These are phyloP conservation scores for Henricia sp. DNA, from an alignment of 53 echinoderm and acorn worm genomes.

Conservation along the genomic window DNA sequence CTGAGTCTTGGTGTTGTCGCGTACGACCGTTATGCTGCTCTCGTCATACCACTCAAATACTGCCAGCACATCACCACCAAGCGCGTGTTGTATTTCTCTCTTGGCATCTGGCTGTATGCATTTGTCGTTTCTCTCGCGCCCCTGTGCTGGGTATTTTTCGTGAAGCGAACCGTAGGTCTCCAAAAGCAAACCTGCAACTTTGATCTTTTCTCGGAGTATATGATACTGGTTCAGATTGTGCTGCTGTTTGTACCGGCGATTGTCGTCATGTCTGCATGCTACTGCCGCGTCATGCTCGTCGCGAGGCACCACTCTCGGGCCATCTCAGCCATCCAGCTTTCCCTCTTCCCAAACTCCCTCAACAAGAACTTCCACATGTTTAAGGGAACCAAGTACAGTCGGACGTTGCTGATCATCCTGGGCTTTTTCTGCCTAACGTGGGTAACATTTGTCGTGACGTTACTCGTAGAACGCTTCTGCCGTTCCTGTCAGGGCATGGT, in stretches of 20 bases:
- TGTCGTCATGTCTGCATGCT: slow-evolving; percentile 78
- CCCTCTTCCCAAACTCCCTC: slow-evolving; percentile 76
- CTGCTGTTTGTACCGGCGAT: slow-evolving; percentile 77
- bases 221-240: slow-evolving; percentile 70
- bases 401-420: slow-evolving; percentile 85
- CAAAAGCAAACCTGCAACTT: slow-evolving; percentile 24
- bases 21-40: slow-evolving; percentile 90
- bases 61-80: slow-evolving; percentile 71
- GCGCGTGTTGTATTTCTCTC: slow-evolving; percentile 73
- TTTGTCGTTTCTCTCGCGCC: slow-evolving; percentile 34
- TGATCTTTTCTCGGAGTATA: slow-evolving; percentile 55
- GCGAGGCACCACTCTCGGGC: slow-evolving; percentile 94
- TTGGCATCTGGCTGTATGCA: slow-evolving; percentile 54
- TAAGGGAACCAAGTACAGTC: slow-evolving; percentile 91
- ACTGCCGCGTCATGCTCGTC: slow-evolving; percentile 88
- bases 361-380: slow-evolving; percentile 89
- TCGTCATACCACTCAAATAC: slow-evolving; percentile 92
- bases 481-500: slow-evolving; percentile 35
- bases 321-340: slow-evolving; percentile 91
- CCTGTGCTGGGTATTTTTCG: slow-evolving; percentile 9
- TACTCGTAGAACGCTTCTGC: slow-evolving; percentile 75
- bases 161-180: too few relatives aligned
- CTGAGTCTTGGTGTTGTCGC: slow-evolving; percentile 81
- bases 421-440: slow-evolving; percentile 88
- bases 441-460: slow-evolving; percentile 65